Evolutionary conservation across 2,113 vertebrate species (phyloP).

Genomic region (Notothenia rossii): DNA sequence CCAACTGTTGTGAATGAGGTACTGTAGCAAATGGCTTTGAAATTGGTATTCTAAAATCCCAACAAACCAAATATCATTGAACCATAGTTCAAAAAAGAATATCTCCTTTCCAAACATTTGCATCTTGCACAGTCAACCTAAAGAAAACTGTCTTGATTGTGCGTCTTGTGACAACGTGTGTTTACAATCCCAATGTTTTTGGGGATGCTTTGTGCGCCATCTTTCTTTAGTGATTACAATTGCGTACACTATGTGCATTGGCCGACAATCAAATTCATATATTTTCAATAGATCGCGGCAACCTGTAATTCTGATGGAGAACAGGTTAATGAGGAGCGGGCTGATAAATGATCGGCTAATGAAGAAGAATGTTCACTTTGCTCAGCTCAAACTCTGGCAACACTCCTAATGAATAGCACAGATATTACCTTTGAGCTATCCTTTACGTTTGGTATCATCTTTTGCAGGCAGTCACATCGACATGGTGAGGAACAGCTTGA

Average conservation of each 20-base stretch:
- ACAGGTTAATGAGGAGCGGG: conserved; percentile 44
- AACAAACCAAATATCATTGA: no score
- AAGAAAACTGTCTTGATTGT: no score
- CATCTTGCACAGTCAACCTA: no score
- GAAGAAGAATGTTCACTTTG: conserved; percentile 45
- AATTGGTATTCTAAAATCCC: no score
- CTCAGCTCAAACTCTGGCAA: conserved; percentile 27
- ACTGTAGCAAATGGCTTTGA: no score
- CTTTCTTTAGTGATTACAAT: neutral
- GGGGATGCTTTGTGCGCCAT: neutral
- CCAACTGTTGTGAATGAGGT: no score
- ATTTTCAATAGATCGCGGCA: conserved; percentile 8
- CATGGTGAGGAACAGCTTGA: neutral
- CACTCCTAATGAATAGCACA: conserved; percentile 3
- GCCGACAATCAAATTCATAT: neutral
- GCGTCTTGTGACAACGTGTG: no score
- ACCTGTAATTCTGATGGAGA: conserved; percentile 5
- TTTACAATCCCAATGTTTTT: no score
- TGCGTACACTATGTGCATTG: neutral
- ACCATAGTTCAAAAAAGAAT: no score
- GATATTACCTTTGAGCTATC: conserved; percentile 34
- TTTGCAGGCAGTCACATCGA: conserved; percentile 1
- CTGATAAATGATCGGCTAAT: conserved; percentile 58
- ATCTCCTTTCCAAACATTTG: no score
- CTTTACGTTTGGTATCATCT: neutral